These are phyloP conservation scores for Pherbina coryleti DNA, from an alignment of 2,888 invertebrate species.

Conservation along the genomic window DNA sequence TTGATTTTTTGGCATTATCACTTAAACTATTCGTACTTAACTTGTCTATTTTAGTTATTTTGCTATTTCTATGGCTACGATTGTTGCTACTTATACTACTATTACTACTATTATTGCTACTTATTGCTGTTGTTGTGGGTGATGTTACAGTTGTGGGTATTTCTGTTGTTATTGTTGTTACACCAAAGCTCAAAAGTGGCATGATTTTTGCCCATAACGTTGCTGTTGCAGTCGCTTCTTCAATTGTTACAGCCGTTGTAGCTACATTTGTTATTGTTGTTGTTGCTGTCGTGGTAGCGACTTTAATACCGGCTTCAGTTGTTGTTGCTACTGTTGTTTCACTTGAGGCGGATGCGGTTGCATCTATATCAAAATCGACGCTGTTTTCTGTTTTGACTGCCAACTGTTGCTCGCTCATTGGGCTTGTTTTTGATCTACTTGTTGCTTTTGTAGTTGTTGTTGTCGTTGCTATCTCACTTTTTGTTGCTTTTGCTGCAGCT, in stretches of 20 bases:
- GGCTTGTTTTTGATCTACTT: neutral
- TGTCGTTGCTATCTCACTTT: conserved; percentile 13
- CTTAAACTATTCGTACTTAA: conserved; percentile 33
- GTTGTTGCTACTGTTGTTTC: conserved; percentile 12
- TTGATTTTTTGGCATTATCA: conserved; percentile 5
- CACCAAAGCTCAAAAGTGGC: conserved; percentile 48
- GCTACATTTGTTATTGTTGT: conserved; percentile 18
- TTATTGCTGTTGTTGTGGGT: conserved; percentile 28
- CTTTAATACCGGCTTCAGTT: conserved; percentile 19
- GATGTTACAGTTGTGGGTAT: conserved; percentile 34
- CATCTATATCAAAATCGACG: neutral
- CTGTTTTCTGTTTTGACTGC: neutral
- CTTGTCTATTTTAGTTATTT: conserved; percentile 58
- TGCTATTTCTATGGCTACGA: conserved; percentile 60
- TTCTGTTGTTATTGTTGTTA: conserved; percentile 11
- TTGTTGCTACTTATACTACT: conserved; percentile 53
- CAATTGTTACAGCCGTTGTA: neutral
- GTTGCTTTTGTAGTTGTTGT: neutral
- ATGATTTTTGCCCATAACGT: conserved; percentile 57
- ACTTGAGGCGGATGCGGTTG: conserved; percentile 13
- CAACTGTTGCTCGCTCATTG: neutral
- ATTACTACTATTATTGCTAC: conserved; percentile 40
- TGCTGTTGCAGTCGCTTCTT: conserved; percentile 29
- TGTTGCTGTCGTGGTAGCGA: conserved; percentile 35
- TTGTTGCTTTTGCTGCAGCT: conserved; percentile 18